These are phyloP conservation scores for Balearica regulorum DNA, from an alignment of 2,797 vertebrate species.

Conservation along the genomic window DNA sequence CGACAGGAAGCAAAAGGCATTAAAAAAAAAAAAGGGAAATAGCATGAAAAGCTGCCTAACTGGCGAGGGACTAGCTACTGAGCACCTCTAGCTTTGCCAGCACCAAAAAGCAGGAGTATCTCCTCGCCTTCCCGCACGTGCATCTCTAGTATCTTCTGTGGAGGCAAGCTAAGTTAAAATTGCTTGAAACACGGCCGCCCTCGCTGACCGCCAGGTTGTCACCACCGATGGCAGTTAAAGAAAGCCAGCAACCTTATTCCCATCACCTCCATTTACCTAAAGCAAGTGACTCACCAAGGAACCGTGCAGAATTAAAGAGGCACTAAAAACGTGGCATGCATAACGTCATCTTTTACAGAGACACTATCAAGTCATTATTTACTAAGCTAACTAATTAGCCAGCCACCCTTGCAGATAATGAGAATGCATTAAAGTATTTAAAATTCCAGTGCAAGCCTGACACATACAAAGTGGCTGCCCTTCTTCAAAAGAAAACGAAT, in stretches of 20 bases:
- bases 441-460: not conserved
- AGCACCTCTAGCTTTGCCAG: not conserved
- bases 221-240: not conserved
- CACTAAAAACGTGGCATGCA: fast-evolving
- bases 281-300: not conserved
- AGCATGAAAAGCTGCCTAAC: not conserved
- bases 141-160: not conserved
- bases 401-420: conserved; percentile 45
- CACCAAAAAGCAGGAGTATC: not conserved
- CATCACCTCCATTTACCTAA: not conserved
- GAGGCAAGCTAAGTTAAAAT: too few species aligned
- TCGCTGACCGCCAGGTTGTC: fast-evolving
- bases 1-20: not conserved
- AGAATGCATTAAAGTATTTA: conserved; percentile 38
- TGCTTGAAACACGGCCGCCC: not conserved
- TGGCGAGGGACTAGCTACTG: fast-evolving
- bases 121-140: not conserved
- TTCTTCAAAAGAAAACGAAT: not conserved
- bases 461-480: not conserved
- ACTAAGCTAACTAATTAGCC: conserved; percentile 40
- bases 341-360: not conserved
- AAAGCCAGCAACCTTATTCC: not conserved
- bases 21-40: not conserved
- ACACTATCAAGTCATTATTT: conserved; percentile 19
- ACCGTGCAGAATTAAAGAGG: not conserved